Evolutionary conservation across 1,140 invertebrate genomes (phyloP).

Genomic region (Agrypnia vestita): DNA sequence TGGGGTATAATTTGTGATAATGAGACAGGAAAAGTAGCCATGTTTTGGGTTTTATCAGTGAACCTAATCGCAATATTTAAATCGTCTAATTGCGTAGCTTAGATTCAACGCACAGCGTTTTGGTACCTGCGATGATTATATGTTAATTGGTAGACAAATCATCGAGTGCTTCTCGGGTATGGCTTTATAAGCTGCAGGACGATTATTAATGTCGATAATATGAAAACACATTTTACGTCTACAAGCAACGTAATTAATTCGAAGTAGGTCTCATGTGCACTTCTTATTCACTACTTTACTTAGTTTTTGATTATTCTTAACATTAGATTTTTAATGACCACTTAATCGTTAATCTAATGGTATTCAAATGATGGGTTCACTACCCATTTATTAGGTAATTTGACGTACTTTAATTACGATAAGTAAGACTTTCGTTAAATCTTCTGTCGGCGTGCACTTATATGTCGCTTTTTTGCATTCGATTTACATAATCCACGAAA

Average conservation of each 20-base stretch:
- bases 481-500: too few species aligned
- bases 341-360: too few species aligned
- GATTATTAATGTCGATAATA: slow-evolving; percentile 15
- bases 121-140: slow-evolving; percentile 27
- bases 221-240: too few species aligned
- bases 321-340: too few species aligned
- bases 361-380: too few species aligned
- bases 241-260: neutral
- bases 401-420: too few species aligned
- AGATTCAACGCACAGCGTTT: slow-evolving; percentile 22
- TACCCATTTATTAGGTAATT: too few species aligned
- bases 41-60: slow-evolving; percentile 15
- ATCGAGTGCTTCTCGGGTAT: neutral
- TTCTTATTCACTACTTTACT: neutral
- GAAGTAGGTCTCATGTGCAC: neutral
- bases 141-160: slow-evolving; percentile 18
- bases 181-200: slow-evolving; percentile 12
- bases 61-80: slow-evolving; percentile 18
- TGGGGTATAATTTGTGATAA: slow-evolving; percentile 31
- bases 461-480: too few species aligned
- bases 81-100: slow-evolving; percentile 15
- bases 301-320: too few species aligned
- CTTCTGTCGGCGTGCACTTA: too few species aligned
- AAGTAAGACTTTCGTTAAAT: too few species aligned
- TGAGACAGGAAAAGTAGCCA: slow-evolving; percentile 25